phyloP scores from a whole-genome alignment of 2,113 vertebrate genomes.

The Butastur rufipennis region DNA sequence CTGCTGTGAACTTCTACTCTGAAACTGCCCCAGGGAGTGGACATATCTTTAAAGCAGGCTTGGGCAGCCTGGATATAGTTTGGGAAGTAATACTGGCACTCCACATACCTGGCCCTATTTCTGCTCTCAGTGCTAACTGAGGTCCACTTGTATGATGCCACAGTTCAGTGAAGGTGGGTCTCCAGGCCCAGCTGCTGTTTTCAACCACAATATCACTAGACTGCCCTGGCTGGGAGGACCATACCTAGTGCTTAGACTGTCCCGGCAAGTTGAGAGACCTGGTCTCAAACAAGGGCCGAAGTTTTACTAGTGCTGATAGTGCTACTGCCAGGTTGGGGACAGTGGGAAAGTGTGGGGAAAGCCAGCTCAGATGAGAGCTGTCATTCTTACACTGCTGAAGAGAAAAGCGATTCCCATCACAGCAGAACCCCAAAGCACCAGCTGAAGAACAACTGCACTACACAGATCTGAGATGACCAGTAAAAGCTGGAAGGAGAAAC shows the following conservation, averaged over 20 bases:
- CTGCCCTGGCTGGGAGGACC: not conserved
- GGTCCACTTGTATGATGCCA: too few relatives aligned
- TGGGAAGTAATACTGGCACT: not conserved
- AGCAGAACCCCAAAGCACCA: not conserved
- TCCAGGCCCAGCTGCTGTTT: not conserved
- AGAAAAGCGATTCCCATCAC: not conserved
- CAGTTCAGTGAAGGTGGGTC: not conserved
- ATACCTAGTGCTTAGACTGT: not conserved
- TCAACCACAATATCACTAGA: not conserved
- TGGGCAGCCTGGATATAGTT: not conserved
- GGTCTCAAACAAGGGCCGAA: not conserved
- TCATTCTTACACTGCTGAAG: not conserved
- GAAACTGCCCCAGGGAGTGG: not conserved
- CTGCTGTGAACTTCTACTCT: not conserved
- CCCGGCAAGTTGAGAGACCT: not conserved
- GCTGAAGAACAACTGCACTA: not conserved
- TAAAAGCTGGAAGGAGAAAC: not conserved
- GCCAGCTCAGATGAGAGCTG: not conserved
- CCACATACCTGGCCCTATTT: not conserved
- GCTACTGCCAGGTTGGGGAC: not conserved
- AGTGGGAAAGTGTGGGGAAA: not conserved
- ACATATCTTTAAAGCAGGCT: not conserved
- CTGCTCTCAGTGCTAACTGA: not conserved
- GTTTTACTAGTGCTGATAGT: not conserved
- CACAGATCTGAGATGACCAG: accelerated